Evolutionary conservation across 2,888 invertebrate genomes (phyloP).

Genomic region (Dicyrtoma fusca): DNA sequence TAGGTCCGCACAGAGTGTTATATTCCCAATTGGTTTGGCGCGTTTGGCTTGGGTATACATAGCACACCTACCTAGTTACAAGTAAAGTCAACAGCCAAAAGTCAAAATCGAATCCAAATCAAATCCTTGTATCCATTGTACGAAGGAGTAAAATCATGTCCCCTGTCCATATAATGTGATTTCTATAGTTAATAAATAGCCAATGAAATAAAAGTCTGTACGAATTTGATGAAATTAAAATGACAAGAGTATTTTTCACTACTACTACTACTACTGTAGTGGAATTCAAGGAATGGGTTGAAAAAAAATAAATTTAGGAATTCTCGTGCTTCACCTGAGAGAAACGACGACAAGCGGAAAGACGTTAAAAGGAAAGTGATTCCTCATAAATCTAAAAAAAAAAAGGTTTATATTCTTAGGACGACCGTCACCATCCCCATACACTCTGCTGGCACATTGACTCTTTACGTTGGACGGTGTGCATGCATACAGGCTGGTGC

Average conservation of each 20-base stretch:
- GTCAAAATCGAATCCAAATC: too few relatives aligned
- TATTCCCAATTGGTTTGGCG: too few relatives aligned
- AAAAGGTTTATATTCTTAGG: conserved; percentile 11
- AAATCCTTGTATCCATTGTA: too few relatives aligned
- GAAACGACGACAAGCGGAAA: conserved; percentile 25
- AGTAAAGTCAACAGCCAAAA: too few relatives aligned
- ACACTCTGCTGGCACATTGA: neutral
- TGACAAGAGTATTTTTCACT: neutral
- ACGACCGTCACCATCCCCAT: neutral
- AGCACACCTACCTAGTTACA: too few relatives aligned
- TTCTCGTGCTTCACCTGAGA: conserved; percentile 8
- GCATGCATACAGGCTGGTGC: neutral
- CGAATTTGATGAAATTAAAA: neutral
- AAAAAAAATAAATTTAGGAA: conserved; percentile 19
- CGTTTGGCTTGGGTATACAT: too few relatives aligned
- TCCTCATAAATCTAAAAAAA: conserved; percentile 29
- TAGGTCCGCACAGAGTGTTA: too few relatives aligned
- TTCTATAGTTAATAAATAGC: neutral
- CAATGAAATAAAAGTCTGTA: conserved; percentile 2
- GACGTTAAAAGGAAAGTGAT: conserved; percentile 16
- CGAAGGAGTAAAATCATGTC: too few relatives aligned
- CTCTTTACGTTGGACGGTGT: neutral
- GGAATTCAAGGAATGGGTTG: conserved; percentile 20
- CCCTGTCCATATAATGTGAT: too few relatives aligned
- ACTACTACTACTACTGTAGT: too few relatives aligned